Conservation (phyloP, 1,140 invertebrate genomes). For the Eupeodes corollae region DNA sequence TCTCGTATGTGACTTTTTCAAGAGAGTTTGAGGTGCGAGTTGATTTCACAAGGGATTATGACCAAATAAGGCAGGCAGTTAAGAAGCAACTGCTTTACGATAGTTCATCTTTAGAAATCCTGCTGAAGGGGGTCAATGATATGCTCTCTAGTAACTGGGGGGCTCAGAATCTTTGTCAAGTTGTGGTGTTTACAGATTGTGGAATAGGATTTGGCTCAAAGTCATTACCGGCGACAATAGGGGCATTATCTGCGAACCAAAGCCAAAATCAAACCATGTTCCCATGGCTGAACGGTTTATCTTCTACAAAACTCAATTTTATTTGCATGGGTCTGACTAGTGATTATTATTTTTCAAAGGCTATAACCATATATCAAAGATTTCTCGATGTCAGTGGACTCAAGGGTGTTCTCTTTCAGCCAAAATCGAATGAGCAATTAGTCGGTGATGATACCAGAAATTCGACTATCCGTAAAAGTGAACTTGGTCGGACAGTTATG, state of each 20-base stretch:
- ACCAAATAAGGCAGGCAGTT: slow-evolving; percentile 27
- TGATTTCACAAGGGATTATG: slow-evolving; percentile 35
- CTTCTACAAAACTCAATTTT: slow-evolving; percentile 64
- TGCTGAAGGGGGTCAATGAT: slow-evolving; percentile 23
- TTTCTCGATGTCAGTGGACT: slow-evolving; percentile 20
- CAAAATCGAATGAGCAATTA: slow-evolving; percentile 11
- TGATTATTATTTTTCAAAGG: slow-evolving; percentile 38
- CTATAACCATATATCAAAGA: slow-evolving; percentile 25
- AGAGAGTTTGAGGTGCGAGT: slow-evolving; percentile 54
- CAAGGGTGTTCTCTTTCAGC: slow-evolving; percentile 16
- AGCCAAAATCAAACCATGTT: slow-evolving; percentile 31
- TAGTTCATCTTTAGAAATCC: slow-evolving; percentile 21
- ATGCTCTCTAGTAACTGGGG: slow-evolving; percentile 28
- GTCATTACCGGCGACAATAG: slow-evolving; percentile 18
- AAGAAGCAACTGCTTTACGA: slow-evolving; percentile 31
- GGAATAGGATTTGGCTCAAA: slow-evolving; percentile 30
- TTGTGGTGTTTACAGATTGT: slow-evolving; percentile 32
- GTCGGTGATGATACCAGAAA: slow-evolving; percentile 1
- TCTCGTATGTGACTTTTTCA: slow-evolving; percentile 77
- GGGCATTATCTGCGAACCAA: slow-evolving; percentile 14
- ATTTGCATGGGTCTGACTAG: slow-evolving; percentile 50
- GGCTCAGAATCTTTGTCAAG: slow-evolving; percentile 24
- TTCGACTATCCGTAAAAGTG: slow-evolving; percentile 35
- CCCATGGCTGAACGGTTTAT: slow-evolving; percentile 59
- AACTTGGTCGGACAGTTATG: slow-evolving; percentile 38